These are phyloP conservation scores for Leptatherina wallacei DNA, from an alignment of 2,797 vertebrate genomes.

Conservation along the genomic window DNA sequence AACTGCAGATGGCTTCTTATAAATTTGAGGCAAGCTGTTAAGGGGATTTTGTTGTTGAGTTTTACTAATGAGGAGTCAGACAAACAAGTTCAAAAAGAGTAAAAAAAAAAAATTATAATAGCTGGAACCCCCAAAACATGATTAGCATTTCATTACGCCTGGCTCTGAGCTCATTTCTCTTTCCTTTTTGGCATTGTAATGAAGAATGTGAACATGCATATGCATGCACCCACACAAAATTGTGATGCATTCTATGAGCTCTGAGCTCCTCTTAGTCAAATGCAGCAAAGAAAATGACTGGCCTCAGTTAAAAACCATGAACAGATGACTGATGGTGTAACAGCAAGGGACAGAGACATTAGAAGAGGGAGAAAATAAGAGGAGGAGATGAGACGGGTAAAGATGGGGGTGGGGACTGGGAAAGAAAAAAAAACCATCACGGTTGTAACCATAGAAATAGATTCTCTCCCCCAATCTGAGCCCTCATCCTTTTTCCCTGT, in stretches of 20 bases:
- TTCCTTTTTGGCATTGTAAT: conserved; percentile 46
- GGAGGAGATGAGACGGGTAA: conserved; percentile 71
- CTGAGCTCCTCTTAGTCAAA: conserved; percentile 61
- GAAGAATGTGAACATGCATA: conserved; percentile 51
- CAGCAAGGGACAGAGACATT: conserved; percentile 68
- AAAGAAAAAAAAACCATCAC: conserved; percentile 45
- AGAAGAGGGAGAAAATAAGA: conserved; percentile 66
- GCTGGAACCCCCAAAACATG: conserved; percentile 55
- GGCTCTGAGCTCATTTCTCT: conserved; percentile 42
- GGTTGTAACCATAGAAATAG: conserved; percentile 81
- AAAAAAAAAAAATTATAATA: conserved; percentile 14
- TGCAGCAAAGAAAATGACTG: conserved; percentile 52
- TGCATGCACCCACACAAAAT: conserved; percentile 48
- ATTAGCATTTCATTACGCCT: conserved; percentile 64
- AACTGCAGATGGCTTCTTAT: conserved; percentile 28
- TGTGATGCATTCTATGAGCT: conserved; percentile 50
- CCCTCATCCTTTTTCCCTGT: conserved; percentile 66
- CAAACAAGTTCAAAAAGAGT: conserved; percentile 48
- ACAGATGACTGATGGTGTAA: conserved; percentile 71
- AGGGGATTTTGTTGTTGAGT: conserved; percentile 49
- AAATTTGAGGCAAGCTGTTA: conserved; percentile 43
- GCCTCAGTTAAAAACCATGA: conserved; percentile 61
- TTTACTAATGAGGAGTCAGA: conserved; percentile 57
- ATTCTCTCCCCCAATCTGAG: conserved; percentile 70
- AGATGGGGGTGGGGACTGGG: conserved; percentile 73